Percentiles rank a stretch among this genome's conserved stretches.
phyloP scores from a whole-genome alignment of 2,113 vertebrate genomes.

The Myiozetetes cayanensis region DNA sequence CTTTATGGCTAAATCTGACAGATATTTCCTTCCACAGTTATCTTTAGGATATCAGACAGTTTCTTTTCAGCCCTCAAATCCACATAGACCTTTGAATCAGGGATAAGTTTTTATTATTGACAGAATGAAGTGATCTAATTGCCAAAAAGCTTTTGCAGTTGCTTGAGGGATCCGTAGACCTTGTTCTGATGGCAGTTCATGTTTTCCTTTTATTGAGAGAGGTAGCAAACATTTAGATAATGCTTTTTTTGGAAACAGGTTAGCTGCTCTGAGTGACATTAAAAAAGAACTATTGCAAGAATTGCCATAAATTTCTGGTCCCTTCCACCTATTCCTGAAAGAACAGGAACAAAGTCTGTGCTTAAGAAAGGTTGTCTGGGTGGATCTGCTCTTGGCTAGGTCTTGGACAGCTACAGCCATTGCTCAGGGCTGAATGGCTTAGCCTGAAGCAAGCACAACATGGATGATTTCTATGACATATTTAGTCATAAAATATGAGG shows the following conservation, averaged over 20 bases:
- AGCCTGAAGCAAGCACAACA: not conserved
- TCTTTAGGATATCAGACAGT: not conserved
- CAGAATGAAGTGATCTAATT: not conserved
- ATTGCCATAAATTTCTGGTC: not conserved
- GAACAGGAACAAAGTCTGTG: not conserved
- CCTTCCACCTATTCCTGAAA: not conserved
- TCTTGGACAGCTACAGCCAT: not conserved
- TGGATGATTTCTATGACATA: not conserved
- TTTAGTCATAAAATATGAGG: not conserved
- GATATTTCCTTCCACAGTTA: not conserved
- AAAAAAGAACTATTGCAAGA: not conserved
- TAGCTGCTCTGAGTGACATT: not conserved
- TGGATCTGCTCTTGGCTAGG: fast-evolving
- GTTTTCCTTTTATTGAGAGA: not conserved
- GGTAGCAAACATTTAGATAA: not conserved
- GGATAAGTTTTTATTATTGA: not conserved
- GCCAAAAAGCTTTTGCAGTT: not conserved
- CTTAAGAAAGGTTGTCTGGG: not conserved
- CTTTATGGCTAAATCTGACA: not conserved
- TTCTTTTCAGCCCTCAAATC: not conserved
- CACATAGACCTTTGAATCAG: not conserved
- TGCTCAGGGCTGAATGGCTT: not conserved
- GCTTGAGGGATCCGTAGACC: not conserved
- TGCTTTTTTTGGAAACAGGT: not conserved
- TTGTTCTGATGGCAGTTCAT: not conserved